Conservation (phyloP, 2,113 vertebrate genomes). For the Podiceps cristatus region DNA sequence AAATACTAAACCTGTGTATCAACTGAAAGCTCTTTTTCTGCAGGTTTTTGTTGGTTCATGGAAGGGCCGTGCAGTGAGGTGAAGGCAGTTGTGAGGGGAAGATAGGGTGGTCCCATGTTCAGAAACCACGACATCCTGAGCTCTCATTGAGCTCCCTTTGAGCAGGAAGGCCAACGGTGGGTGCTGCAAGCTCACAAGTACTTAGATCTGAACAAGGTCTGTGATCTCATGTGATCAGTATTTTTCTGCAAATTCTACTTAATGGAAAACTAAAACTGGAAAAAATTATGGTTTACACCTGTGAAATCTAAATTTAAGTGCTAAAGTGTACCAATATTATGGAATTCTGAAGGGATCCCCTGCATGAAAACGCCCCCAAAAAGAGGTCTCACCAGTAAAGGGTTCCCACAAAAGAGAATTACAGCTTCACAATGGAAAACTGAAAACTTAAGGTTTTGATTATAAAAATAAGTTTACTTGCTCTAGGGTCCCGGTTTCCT, state of each 20-base stretch:
- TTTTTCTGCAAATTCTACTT: not conserved
- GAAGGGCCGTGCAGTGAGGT: not conserved
- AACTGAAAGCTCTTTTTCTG: not conserved
- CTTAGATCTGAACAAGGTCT: not conserved
- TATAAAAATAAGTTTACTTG: not conserved
- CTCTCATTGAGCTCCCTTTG: not conserved
- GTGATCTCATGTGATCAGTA: not conserved
- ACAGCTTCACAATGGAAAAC: not conserved
- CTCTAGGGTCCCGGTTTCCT: not conserved
- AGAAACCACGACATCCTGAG: not conserved
- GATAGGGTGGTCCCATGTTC: fast-evolving
- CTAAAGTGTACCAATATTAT: not conserved
- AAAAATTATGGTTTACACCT: not conserved
- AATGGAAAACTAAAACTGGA: not conserved
- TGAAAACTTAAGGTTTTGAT: not conserved
- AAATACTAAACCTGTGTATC: not conserved
- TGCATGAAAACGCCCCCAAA: not conserved
- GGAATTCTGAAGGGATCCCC: not conserved
- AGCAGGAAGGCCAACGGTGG: not conserved
- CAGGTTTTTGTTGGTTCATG: not conserved
- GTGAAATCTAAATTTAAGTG: not conserved
- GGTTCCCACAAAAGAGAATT: not conserved
- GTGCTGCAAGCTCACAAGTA: not conserved
- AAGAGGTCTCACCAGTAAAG: not conserved
- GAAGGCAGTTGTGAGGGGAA: not conserved